Percentiles rank a stretch among this genome's conserved stretches.
Conservation (phyloP, 2,797 vertebrate species). For the Ammospiza maritima region DNA sequence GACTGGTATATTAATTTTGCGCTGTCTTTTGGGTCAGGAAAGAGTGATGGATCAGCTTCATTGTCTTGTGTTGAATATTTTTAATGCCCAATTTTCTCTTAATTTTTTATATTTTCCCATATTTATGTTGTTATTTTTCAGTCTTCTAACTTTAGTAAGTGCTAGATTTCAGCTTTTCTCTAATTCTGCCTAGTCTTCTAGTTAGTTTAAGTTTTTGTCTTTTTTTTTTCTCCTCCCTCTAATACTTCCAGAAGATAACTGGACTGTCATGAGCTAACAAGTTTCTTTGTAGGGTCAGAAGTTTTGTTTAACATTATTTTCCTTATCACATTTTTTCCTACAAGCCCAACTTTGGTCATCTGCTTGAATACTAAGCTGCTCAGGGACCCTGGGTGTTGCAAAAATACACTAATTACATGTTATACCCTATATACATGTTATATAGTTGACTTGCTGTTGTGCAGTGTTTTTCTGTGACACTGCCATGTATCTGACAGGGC, state of each 20-base stretch:
- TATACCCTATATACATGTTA: neutral
- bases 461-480: neutral
- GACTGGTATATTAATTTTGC: neutral
- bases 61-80: neutral
- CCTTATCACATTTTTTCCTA: rapidly evolving
- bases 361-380: neutral
- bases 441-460: neutral
- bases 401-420: neutral
- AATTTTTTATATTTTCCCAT: neutral
- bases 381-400: neutral
- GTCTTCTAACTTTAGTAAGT: neutral
- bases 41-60: neutral
- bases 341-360: neutral
- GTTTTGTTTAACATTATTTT: neutral
- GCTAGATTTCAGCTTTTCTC: neutral
- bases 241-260: neutral
- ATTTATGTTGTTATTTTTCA: neutral
- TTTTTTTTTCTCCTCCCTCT: neutral
- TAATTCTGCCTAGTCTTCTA: neutral
- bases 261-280: neutral
- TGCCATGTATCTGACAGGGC: neutral
- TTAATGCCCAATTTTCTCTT: neutral
- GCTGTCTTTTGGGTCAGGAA: neutral
- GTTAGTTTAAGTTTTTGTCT: neutral
- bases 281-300: neutral